Conservation (phyloP, 2,888 invertebrate species). For the Papilio elwesi region DNA sequence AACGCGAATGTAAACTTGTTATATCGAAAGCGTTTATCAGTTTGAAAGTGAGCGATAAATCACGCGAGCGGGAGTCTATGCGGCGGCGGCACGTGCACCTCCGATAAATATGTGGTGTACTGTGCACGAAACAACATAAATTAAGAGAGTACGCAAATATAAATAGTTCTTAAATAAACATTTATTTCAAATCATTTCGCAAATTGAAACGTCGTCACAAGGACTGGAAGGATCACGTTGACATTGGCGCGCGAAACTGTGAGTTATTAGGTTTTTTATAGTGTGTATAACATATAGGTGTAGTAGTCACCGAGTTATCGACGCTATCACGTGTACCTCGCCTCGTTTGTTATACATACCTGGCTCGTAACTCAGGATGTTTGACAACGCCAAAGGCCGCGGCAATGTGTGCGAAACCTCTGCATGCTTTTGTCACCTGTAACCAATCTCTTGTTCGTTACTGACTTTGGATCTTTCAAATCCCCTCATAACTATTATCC, state of each 20-base stretch:
- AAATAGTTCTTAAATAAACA: not conserved
- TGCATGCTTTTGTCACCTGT: conserved; percentile 1
- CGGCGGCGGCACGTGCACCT: conserved; percentile 18
- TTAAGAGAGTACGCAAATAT: not conserved
- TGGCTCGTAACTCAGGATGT: conserved; percentile 61
- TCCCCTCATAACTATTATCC: too few relatives aligned
- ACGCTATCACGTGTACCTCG: conserved; percentile 59
- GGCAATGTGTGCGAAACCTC: conserved; percentile 54
- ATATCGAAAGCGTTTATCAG: conserved; percentile 34
- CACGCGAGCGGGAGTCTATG: conserved; percentile 23
- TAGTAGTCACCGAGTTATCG: conserved; percentile 62
- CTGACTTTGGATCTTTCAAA: not conserved
- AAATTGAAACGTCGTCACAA: not conserved
- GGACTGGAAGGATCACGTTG: conserved; percentile 7
- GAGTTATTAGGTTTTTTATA: conserved; percentile 30
- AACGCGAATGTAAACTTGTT: conserved; percentile 20
- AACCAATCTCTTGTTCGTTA: not conserved
- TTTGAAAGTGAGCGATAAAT: conserved; percentile 28
- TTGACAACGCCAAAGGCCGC: conserved; percentile 58
- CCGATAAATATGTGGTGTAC: conserved; percentile 8
- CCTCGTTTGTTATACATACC: conserved; percentile 62
- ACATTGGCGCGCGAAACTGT: conserved; percentile 22
- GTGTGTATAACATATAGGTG: too few relatives aligned
- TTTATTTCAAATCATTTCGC: not conserved
- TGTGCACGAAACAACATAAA: not conserved